Evolutionary conservation across 1,140 invertebrate genomes (phyloP), one percentile per base, ranked within the genome.

Genomic region (Apis cerana): DNA sequence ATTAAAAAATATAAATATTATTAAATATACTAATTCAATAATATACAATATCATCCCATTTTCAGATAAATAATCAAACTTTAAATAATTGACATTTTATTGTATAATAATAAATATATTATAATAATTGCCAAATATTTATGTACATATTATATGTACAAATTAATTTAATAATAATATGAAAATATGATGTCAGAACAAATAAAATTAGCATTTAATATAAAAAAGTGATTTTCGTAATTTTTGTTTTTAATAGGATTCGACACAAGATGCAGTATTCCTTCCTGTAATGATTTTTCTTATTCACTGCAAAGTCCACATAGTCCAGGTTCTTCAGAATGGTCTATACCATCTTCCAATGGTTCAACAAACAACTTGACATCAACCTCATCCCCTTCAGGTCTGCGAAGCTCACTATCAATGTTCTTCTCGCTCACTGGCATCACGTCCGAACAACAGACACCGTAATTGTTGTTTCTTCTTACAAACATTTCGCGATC

Each of bases 361-460:
- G 90, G 85, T 68, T 87, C 89, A 10, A 23, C 84, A n/a, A 80
- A 70, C 71, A 85, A 87, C 15, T 33, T 86, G 33, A 88, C 89
- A 50, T 83, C 90, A 4, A 70, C 82, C 43, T 71, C 91, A 13
- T 91, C 92, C 23, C 88, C 90, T 21, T 92, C 92, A 86, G 90
- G 92, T 86, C 87, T 94, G 80, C 91, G 93, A 86, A 94, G 88
- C 83, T 93, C 94, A 68, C 86, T 94, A 84, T 93, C 93, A 81
- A 92, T 93, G 90, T 87, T 94, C 65, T 91, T 93, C 86, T 93
- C 92, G 61, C 83, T 94, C 80, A 91, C 92, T 74, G 92, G 92
- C 75, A 89, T 92, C 83, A 88, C 91, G 65, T 86, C 89, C 62
- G 90, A 92, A 85, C 91, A 91, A 83, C 90, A 92, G 74, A 91